These are phyloP conservation scores for Rhipidura dahli DNA, from an alignment of 2,113 vertebrate genomes.

Conservation along the genomic window DNA sequence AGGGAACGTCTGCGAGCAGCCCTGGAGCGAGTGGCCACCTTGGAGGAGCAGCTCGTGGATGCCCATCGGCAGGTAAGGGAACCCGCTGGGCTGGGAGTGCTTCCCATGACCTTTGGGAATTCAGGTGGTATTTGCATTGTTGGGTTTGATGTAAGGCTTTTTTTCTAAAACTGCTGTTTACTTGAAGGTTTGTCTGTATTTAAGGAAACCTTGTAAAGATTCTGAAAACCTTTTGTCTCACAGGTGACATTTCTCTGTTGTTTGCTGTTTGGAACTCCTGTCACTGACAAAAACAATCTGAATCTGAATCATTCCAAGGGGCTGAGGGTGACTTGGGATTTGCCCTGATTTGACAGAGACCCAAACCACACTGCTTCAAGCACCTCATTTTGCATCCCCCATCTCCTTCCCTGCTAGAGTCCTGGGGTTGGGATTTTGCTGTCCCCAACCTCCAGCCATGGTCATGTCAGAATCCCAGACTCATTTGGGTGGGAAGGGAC, in stretches of 20 bases:
- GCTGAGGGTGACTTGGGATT: background rate
- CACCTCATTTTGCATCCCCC: background rate
- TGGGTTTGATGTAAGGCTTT: background rate
- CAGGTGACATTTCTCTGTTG: background rate
- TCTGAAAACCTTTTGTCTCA: background rate
- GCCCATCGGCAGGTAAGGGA: conserved; percentile 87
- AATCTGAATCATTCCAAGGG: background rate
- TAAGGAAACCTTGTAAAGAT: background rate
- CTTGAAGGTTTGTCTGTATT: background rate
- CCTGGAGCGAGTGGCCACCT: conserved; percentile 86
- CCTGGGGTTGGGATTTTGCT: accelerated
- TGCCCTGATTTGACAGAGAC: background rate
- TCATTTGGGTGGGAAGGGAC: background rate
- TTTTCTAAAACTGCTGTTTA: background rate
- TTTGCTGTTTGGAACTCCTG: background rate
- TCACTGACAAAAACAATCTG: background rate
- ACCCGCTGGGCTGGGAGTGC: background rate
- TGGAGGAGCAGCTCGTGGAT: conserved; percentile 87
- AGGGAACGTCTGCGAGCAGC: conserved; percentile 90
- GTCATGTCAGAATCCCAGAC: background rate
- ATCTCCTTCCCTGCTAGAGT: background rate
- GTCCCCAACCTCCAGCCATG: background rate
- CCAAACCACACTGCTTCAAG: background rate
- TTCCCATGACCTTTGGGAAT: background rate
- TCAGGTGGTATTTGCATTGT: background rate